Evolutionary conservation across 2,797 vertebrate genomes (phyloP), one percentile per base, ranked within the genome.

Genomic region (Chromobotia macracanthus): DNA sequence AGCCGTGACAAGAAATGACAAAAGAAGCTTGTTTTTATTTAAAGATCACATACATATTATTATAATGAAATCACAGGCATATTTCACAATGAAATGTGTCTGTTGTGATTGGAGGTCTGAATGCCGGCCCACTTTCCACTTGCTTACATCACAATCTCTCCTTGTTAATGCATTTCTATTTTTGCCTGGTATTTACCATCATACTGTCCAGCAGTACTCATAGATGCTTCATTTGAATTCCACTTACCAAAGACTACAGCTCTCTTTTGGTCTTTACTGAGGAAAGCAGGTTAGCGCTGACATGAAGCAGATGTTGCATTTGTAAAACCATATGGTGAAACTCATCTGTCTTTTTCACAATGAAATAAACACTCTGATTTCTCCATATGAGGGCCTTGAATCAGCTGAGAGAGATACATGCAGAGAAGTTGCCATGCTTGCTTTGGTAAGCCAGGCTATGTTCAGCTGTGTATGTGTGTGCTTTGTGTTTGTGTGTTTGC

Each of bases 311-410:
- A 58, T 80, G 41, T 55, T n/a, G 15, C 28, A 66, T 79, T 85
- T 73, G 72, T 23, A 53, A 83, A 81, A 77, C 66, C 56, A 55
- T 31, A 71, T 65, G 44, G 19, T 46, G 63, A 76, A 76, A 35
- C 11, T 61, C 60, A 67, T 75, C 66, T 55, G 38, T 58, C 18
- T 50, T 79, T 64, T 83, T 83, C 67, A 75, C 5, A 15, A 51
- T 44, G 1, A 41, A 65, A 60, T 83, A 84, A 82, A 83, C 63
- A 80, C 58, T 8, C 51, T 64, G 68, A 72, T 28, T 31, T 53
- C 46, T 19, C 44, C 71, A 69, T 71, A 58, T 53, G 44, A 28
- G 56, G 15, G 5, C 15, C 16, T 31, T 67, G 50, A 64, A 71
- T 71, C 61, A 53, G 78, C 76, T 66, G 25, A 58, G 63, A 10